Percentiles rank a stretch among this genome's conserved stretches.
Conservation (phyloP, 2,113 vertebrate species). For the Aldabrachelys gigantea region DNA sequence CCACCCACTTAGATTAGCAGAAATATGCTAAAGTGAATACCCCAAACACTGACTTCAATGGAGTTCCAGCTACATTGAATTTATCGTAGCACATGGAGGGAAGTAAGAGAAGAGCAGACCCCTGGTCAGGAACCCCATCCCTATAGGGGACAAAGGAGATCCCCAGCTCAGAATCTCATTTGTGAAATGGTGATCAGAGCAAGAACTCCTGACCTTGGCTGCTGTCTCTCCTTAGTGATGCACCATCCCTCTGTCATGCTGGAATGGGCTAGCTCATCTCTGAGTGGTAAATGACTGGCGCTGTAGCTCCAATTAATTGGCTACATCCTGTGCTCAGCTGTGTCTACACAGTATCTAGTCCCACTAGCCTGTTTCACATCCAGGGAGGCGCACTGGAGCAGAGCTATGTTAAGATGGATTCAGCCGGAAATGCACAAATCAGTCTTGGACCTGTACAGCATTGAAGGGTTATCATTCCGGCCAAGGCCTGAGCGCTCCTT, state of each 20-base stretch:
- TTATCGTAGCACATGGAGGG: neutral
- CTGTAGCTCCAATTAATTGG: neutral
- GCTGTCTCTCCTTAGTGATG: neutral
- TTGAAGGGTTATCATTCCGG: neutral
- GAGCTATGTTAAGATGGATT: neutral
- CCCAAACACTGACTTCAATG: neutral
- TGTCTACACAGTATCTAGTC: neutral
- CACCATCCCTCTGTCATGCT: neutral
- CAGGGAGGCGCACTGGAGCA: neutral
- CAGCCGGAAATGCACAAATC: neutral
- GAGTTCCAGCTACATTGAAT: neutral
- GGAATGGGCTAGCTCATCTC: neutral
- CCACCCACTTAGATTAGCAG: neutral
- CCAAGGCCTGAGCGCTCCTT: fast-evolving
- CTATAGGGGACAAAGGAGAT: neutral
- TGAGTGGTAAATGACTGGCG: neutral
- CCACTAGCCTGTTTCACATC: neutral
- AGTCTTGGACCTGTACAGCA: fast-evolving
- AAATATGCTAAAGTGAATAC: neutral
- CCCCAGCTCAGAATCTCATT: neutral
- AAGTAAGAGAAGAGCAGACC: neutral
- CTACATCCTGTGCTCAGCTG: neutral
- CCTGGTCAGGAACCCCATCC: neutral
- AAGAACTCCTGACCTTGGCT: neutral
- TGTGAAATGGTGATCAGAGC: neutral